Evolutionary conservation across 2,888 invertebrate species (phyloP).

Genomic region (Drosophila borborema): DNA sequence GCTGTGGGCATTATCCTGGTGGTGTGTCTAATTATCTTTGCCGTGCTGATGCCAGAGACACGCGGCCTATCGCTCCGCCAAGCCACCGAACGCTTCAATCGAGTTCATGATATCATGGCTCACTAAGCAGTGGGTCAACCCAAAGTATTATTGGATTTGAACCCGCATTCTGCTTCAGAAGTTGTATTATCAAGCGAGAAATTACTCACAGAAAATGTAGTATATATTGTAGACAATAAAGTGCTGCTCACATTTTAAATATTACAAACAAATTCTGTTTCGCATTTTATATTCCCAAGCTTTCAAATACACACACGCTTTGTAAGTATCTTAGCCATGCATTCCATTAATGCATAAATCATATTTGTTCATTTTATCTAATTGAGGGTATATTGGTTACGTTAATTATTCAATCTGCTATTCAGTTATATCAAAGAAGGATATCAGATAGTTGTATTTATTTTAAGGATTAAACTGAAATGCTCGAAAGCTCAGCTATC

Average conservation of each 20-base stretch:
- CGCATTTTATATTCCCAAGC: neutral
- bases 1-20: slow-evolving; percentile 59
- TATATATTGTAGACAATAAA: neutral
- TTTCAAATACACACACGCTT: neutral
- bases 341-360: neutral
- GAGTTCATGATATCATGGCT: slow-evolving; percentile 48
- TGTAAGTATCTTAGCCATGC: neutral
- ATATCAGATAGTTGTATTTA: neutral
- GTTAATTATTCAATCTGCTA: neutral
- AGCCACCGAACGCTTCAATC: slow-evolving; percentile 59
- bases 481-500: neutral
- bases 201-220: neutral
- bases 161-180: neutral
- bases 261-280: neutral
- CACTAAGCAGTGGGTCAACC: slow-evolving; percentile 38
- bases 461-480: neutral
- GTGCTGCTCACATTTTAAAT: neutral
- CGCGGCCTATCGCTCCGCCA: slow-evolving; percentile 53
- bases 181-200: neutral
- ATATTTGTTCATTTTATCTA: neutral
- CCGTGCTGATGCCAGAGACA: slow-evolving; percentile 63
- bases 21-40: slow-evolving; percentile 49
- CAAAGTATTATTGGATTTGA: neutral
- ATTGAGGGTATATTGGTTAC: neutral
- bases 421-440: neutral